phyloP scores from a whole-genome alignment of 2,888 invertebrate genomes.

The Nysson spinosus region DNA sequence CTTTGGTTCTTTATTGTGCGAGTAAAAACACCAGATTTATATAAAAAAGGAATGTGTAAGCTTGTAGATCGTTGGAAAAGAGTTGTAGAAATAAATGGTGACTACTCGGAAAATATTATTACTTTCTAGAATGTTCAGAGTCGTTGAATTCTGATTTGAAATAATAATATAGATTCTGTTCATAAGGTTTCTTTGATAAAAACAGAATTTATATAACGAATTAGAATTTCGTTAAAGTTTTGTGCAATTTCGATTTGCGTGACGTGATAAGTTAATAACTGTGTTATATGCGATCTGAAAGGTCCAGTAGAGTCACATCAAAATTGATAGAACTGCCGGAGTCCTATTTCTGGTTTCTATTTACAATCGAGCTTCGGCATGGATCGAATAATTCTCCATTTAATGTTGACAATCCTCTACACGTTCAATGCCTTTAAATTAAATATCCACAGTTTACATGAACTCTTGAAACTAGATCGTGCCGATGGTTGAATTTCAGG shows the following conservation, averaged over 20 bases:
- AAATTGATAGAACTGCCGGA: slow-evolving; percentile 1
- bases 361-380: background rate
- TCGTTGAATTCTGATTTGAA: too few species aligned
- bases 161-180: too few species aligned
- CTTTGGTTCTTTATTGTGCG: too few species aligned
- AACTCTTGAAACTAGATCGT: background rate
- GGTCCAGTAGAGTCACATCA: background rate
- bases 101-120: too few species aligned
- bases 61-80: too few species aligned
- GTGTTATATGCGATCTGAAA: background rate
- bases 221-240: too few species aligned
- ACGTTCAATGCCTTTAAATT: background rate
- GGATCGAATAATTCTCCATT: background rate
- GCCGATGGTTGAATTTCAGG: background rate
- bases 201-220: too few species aligned
- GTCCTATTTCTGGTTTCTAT: background rate
- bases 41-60: too few species aligned
- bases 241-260: background rate
- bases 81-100: too few species aligned
- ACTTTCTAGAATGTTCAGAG: too few species aligned
- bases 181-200: too few species aligned
- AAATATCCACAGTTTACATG: background rate
- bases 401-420: background rate
- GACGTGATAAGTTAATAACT: background rate
- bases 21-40: too few species aligned